A percentile compares a stretch with the other conserved stretches of the same genome.
phyloP scores from a whole-genome alignment of 2,888 invertebrate species.

The Malthinus flaveolus region DNA sequence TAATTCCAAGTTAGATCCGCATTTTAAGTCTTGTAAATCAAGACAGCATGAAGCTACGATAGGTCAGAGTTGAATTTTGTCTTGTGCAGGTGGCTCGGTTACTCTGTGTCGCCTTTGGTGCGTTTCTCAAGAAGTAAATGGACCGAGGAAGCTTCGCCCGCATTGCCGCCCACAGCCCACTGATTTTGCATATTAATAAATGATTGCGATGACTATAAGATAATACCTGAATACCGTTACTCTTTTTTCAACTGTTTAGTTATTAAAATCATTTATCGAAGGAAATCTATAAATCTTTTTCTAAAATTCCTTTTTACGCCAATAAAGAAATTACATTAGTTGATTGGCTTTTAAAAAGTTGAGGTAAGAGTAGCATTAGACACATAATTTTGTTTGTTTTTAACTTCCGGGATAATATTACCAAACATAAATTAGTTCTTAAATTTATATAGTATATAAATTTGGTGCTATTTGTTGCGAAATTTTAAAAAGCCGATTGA shows the following conservation, averaged over 20 bases:
- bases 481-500: slow-evolving; percentile 3
- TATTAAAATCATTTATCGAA: background rate
- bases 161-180: slow-evolving; percentile 20
- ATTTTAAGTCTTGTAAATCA: slow-evolving; percentile 33
- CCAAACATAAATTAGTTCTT: slow-evolving; percentile 2
- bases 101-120: slow-evolving; percentile 25
- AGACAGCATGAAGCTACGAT: slow-evolving; percentile 32
- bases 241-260: background rate
- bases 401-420: background rate
- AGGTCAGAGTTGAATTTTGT: slow-evolving; percentile 36
- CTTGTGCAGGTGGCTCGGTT: slow-evolving; percentile 32
- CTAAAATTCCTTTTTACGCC: too few relatives aligned
- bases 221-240: slow-evolving; percentile 21
- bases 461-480: slow-evolving; percentile 1
- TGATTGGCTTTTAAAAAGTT: too few relatives aligned
- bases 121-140: slow-evolving; percentile 32
- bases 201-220: slow-evolving; percentile 22
- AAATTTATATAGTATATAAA: background rate
- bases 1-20: slow-evolving; percentile 33
- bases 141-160: slow-evolving; percentile 31
- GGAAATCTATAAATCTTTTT: too few relatives aligned
- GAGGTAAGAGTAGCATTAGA: too few relatives aligned
- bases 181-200: slow-evolving; percentile 25
- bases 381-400: too few relatives aligned
- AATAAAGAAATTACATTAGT: too few relatives aligned